phyloP scores from a whole-genome alignment of 2,797 vertebrate genomes.

The Cynodonichthys magdalenae region DNA sequence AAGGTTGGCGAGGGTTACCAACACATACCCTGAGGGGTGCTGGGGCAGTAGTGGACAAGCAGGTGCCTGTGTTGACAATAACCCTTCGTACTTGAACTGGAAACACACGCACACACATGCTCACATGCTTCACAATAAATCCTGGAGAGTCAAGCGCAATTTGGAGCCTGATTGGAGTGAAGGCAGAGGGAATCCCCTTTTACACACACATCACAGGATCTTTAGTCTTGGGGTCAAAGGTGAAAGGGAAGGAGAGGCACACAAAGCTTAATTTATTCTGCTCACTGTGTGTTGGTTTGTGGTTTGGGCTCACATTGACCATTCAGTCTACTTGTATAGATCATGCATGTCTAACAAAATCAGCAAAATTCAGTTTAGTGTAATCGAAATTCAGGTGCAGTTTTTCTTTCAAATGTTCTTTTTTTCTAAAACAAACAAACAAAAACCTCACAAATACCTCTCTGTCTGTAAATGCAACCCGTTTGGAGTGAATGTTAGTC shows the following conservation, averaged over 20 bases:
- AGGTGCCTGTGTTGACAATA: constrained; percentile 81
- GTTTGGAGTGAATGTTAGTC: constrained; percentile 61
- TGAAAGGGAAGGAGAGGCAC: constrained; percentile 51
- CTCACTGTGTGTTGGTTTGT: constrained; percentile 30
- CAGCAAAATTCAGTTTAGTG: neutral
- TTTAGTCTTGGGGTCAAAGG: constrained; percentile 64
- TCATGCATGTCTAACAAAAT: constrained; percentile 1
- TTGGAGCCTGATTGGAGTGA: constrained; percentile 72
- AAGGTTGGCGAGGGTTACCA: constrained; percentile 84
- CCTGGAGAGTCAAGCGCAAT: constrained; percentile 65
- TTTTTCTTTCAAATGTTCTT: neutral
- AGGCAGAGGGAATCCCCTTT: constrained; percentile 71
- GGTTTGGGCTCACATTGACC: constrained; percentile 33
- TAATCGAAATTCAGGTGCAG: constrained; percentile 4
- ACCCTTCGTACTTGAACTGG: constrained; percentile 61
- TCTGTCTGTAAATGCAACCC: constrained; percentile 58
- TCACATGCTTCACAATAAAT: constrained; percentile 38
- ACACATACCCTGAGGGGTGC: constrained; percentile 77
- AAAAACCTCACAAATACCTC: neutral
- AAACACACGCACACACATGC: constrained; percentile 28
- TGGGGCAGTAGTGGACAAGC: constrained; percentile 69
- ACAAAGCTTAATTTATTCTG: constrained; percentile 72
- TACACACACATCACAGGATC: constrained; percentile 53
- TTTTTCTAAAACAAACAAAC: neutral
- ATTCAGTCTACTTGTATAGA: constrained; percentile 34